Percentiles rank a stretch among this genome's conserved stretches.
phyloP scores from a whole-genome alignment of 2,113 vertebrate species.

The Sterrhoptilus dennistouni region DNA sequence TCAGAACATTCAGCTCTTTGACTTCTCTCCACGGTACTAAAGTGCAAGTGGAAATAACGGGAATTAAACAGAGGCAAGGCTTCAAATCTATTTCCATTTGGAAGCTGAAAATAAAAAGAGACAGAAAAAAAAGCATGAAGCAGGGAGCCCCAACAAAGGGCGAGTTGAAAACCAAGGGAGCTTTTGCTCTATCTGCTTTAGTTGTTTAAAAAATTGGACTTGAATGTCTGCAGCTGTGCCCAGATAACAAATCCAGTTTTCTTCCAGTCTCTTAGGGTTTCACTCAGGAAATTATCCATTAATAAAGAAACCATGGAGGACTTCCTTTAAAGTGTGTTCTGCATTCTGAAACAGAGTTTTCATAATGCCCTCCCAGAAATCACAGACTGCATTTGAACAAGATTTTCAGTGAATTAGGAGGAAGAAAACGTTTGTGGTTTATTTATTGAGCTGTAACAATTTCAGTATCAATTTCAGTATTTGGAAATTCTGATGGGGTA shows the following conservation, averaged over 20 bases:
- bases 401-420: neutral
- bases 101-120: neutral
- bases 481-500: neutral
- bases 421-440: neutral
- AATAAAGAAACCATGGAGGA: neutral
- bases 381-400: neutral
- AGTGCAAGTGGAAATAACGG: neutral
- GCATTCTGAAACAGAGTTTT: neutral
- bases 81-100: neutral
- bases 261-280: neutral
- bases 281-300: neutral
- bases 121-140: neutral
- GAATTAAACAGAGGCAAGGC: neutral
- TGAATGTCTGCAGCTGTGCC: neutral
- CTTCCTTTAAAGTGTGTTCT: neutral
- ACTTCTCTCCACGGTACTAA: neutral
- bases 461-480: neutral
- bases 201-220: neutral
- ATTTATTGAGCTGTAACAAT: neutral
- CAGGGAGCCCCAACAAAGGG: fast-evolving
- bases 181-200: neutral
- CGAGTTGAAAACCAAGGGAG: neutral
- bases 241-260: neutral
- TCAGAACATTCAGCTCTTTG: neutral
- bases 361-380: neutral